Evolutionary conservation across 2,888 invertebrate species (phyloP), one percentile per base, ranked within the genome.

Genomic region (Minunthozetes semirufus): DNA sequence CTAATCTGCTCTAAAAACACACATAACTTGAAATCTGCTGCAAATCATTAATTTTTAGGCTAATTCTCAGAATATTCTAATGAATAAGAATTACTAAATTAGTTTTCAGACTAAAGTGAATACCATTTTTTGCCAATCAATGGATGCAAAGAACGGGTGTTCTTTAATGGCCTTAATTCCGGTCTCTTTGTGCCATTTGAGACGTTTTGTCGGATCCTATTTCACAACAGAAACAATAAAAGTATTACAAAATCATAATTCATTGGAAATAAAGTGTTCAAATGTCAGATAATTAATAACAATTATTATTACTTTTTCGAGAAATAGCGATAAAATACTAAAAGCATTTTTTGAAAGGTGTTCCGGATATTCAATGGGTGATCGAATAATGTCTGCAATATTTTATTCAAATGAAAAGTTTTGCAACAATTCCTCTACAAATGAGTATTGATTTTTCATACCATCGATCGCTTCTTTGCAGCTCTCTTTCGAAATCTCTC

Each of bases 51-150:
- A 33, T 33, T 33, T 33, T 33, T 33, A 33, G 33, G 9, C 33
- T 33, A 33, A 33, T 33, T 33, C 33, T 33, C 9, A 33, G 33
- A 33, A 33, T 33, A 33, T 33, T 50, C n/a, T 50, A 13, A n/a
- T 3, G n/a, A 59, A 4, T 59, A 25, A 19, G 17, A 59, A 59
- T 19, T 19, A 19, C 19, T 19, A 59, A 22, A 33, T 33, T 6
- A 6, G 33, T 33, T 33, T 33, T 33, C 33, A 33, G 33, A 66
- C 11, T 27, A 59, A 33, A 27, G 22, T 71, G 13, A 17, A 70
- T 59, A 73, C 73, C 73, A 73, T 38, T 33, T 73, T 63, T 1
- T 73, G 29, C 73, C 73, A 73, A 59, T 73, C 42, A 19, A 73
- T 59, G 33, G 59, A 22, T 25, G 61, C 33, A 25, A 73, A 73